A percentile compares a stretch with the other conserved stretches of the same genome.
Conservation (phyloP, 2,113 vertebrate genomes). For the Chlorodrepanis virens region DNA sequence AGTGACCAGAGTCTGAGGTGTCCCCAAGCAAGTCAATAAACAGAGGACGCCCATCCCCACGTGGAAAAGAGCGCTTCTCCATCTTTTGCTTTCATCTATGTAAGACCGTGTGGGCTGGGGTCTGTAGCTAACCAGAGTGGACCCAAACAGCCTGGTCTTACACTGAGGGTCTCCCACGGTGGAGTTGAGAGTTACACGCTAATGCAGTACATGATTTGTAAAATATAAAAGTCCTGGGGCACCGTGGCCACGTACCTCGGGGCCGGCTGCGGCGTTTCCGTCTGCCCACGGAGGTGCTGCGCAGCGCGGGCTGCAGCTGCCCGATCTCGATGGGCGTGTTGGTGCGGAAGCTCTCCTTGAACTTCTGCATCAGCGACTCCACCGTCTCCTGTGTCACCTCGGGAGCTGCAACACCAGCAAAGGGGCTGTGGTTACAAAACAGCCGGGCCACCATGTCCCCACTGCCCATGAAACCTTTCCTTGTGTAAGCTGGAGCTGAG, state of each 20-base stretch:
- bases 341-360: slow-evolving; percentile 95
- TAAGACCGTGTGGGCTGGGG: no score
- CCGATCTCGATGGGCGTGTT: slow-evolving; percentile 90
- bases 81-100: no score
- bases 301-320: slow-evolving; percentile 86
- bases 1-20: no score
- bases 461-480: accelerated
- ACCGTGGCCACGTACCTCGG: slow-evolving; percentile 76
- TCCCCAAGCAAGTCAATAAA: no score
- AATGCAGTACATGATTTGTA: no score
- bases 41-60: no score
- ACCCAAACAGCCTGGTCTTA: no score
- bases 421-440: slow-evolving; percentile 29
- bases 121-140: no score
- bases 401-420: slow-evolving; percentile 70
- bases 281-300: slow-evolving; percentile 82
- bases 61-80: no score
- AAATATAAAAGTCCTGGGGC: no score
- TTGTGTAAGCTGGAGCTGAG: accelerated
- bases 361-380: slow-evolving; percentile 95
- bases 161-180: no score
- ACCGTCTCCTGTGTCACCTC: slow-evolving; percentile 89
- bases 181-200: no score
- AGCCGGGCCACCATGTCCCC: background rate
- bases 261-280: slow-evolving; percentile 83